These are phyloP conservation scores for Micropterix aruncella DNA, from an alignment of 2,888 invertebrate species.

Conservation along the genomic window DNA sequence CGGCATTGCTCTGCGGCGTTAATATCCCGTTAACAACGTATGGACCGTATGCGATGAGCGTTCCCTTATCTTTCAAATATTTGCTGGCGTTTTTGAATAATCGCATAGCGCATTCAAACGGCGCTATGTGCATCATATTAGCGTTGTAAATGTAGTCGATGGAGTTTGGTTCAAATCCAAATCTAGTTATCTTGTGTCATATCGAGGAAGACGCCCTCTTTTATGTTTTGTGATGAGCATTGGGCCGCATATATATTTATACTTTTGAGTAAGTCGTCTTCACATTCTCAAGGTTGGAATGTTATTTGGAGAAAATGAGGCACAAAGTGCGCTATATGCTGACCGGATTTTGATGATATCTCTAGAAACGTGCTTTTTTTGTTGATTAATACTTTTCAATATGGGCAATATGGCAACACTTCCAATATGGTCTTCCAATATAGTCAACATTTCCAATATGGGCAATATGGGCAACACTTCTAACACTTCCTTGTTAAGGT, in stretches of 20 bases:
- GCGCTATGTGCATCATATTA: constrained; percentile 82
- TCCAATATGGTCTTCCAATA: too few relatives aligned
- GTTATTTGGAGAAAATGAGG: constrained; percentile 54
- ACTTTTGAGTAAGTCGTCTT: constrained; percentile 44
- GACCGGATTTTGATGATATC: constrained; percentile 71
- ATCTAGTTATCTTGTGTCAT: constrained; percentile 33
- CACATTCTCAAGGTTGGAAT: constrained; percentile 73
- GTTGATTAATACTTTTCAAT: too few relatives aligned
- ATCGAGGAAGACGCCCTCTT: constrained; percentile 50
- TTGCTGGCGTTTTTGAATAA: constrained; percentile 57
- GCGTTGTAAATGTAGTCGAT: constrained; percentile 68
- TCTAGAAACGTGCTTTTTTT: constrained; percentile 58
- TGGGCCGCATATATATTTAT: constrained; percentile 40
- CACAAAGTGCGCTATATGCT: constrained; percentile 69
- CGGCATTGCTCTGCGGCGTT: constrained; percentile 68
- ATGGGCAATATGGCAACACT: too few relatives aligned
- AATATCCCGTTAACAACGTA: constrained; percentile 67
- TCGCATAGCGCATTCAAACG: constrained; percentile 58
- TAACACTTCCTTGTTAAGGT: constrained; percentile 60
- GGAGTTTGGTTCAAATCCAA: constrained; percentile 30
- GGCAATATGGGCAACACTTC: too few relatives aligned
- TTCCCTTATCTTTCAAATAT: constrained; percentile 52
- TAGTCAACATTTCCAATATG: constrained; percentile 54
- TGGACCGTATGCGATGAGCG: constrained; percentile 77
- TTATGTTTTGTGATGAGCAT: constrained; percentile 48